Evolutionary conservation across 2,888 invertebrate genomes (phyloP).

Genomic region (Pogonocherus hispidulus): DNA sequence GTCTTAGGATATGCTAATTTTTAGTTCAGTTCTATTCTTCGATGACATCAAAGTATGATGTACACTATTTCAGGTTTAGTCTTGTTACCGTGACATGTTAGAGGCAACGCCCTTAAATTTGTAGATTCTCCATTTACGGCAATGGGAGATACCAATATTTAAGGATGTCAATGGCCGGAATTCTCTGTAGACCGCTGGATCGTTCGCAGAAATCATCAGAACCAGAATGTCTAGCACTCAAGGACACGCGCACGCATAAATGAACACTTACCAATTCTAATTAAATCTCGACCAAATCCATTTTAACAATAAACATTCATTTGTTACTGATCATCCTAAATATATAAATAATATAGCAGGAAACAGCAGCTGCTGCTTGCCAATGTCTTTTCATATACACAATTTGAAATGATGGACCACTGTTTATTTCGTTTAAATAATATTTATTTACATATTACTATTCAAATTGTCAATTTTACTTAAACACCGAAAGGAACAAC

Average conservation of each 20-base stretch:
- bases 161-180: constrained; percentile 1
- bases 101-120: background rate
- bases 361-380: too few species aligned
- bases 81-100: background rate
- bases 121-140: background rate
- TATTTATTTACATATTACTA: too few species aligned
- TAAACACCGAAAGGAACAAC: too few species aligned
- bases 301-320: background rate
- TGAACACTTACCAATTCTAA: background rate
- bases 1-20: too few species aligned
- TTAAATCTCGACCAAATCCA: background rate
- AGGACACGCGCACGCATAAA: background rate
- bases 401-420: too few species aligned
- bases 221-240: background rate
- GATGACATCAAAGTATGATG: too few species aligned
- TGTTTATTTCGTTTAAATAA: too few species aligned
- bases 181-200: background rate
- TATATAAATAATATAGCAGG: background rate
- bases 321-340: background rate
- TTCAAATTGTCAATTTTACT: too few species aligned
- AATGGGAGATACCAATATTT: constrained; percentile 2
- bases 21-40: too few species aligned
- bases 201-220: background rate
- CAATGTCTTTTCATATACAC: background rate
- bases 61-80: background rate